Conservation (phyloP, 2,888 invertebrate species). For the Mesorhabditis sp. region DNA sequence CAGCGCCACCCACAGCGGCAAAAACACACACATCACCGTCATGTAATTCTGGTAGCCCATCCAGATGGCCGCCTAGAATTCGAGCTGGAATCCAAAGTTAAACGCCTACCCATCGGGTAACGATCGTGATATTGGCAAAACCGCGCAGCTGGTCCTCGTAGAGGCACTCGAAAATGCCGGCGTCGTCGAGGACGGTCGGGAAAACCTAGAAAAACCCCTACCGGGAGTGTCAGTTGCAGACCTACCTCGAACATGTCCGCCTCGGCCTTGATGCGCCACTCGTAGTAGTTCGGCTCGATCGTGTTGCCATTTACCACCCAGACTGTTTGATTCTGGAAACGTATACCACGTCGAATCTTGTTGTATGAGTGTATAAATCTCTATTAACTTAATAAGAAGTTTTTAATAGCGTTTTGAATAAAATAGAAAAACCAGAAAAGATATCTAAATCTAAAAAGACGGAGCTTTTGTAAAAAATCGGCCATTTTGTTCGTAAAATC, state of each 20-base stretch:
- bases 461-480: too few species aligned
- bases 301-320: not conserved
- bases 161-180: not conserved
- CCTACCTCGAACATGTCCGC: not conserved
- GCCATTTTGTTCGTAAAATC: too few species aligned
- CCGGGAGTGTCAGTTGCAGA: too few species aligned
- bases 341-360: too few species aligned
- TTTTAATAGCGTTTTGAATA: too few species aligned
- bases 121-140: not conserved
- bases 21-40: not conserved
- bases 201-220: not conserved
- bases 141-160: not conserved
- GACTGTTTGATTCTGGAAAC: not conserved
- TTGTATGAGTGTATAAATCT: too few species aligned
- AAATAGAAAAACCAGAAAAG: too few species aligned
- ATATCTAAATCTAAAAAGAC: too few species aligned
- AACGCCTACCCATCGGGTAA: not conserved
- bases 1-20: not conserved
- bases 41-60: not conserved
- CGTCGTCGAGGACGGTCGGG: conserved; percentile 1
- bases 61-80: not conserved
- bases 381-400: too few species aligned
- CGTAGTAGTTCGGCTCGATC: not conserved
- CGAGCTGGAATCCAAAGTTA: not conserved
- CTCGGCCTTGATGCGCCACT: not conserved